A percentile compares a stretch with the other conserved stretches of the same genome.
These are phyloP conservation scores for Leucophenga maculata DNA, from an alignment of 2,888 invertebrate species.

Conservation along the genomic window DNA sequence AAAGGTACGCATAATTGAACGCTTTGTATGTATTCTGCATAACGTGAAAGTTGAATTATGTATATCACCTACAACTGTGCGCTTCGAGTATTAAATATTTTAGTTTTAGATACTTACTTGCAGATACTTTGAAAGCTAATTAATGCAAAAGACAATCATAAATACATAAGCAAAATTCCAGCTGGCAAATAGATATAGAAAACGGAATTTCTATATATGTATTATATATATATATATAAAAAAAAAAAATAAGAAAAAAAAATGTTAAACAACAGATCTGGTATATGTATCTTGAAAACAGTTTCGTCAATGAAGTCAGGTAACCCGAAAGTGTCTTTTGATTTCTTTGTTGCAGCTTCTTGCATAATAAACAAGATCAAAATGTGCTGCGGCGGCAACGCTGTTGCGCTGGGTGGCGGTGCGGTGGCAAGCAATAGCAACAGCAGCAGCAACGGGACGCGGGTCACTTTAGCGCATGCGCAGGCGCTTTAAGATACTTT, in stretches of 20 bases:
- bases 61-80: no score
- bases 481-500: conserved; percentile 16
- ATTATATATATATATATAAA: no score
- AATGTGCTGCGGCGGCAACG: conserved; percentile 49
- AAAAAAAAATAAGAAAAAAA: neutral
- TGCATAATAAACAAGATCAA: conserved; percentile 66
- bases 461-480: conserved; percentile 3
- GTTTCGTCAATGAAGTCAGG: conserved; percentile 21
- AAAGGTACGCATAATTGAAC: neutral
- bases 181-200: neutral
- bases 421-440: neutral
- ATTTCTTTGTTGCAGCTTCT: conserved; percentile 43
- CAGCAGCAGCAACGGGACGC: neutral
- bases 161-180: neutral
- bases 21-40: neutral
- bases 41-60: conserved; percentile 4
- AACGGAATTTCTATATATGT: conserved; percentile 8
- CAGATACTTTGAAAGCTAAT: neutral
- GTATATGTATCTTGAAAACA: neutral
- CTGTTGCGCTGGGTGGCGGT: neutral
- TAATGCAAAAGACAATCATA: neutral
- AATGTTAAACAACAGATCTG: neutral
- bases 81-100: no score
- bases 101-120: no score
- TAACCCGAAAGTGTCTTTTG: conserved; percentile 26